Conservation (phyloP, 1,140 invertebrate species). For the Trachelipus rathkii region DNA sequence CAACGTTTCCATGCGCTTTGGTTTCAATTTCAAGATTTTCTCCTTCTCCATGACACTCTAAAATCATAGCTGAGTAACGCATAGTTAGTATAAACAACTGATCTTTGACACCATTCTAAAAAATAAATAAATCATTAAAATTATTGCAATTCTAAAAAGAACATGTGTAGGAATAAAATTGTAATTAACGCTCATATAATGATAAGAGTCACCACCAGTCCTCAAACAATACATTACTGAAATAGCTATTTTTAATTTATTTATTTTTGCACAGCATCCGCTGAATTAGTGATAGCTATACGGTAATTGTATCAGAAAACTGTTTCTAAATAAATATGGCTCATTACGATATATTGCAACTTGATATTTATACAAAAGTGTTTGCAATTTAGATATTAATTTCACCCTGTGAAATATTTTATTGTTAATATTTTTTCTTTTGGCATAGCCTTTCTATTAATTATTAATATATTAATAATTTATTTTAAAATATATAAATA, state of each 20-base stretch:
- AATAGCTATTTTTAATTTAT: background rate
- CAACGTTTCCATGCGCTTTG: slow-evolving; percentile 92
- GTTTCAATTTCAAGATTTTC: slow-evolving; percentile 87
- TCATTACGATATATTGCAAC: background rate
- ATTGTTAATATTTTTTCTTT: background rate
- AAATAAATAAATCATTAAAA: background rate
- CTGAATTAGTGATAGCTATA: no score
- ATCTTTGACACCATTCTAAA: slow-evolving; percentile 62
- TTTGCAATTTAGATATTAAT: background rate
- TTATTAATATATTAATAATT: background rate
- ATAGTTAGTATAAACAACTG: slow-evolving; percentile 88
- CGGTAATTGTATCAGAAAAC: no score
- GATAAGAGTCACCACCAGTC: background rate
- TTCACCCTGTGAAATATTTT: no score
- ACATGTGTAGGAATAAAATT: background rate
- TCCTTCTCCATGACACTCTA: slow-evolving; percentile 76
- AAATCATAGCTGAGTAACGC: slow-evolving; percentile 93
- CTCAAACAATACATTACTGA: background rate
- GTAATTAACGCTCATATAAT: background rate
- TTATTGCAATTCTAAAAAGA: background rate
- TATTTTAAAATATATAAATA: background rate
- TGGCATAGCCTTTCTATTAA: background rate
- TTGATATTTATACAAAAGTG: background rate
- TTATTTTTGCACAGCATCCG: background rate
- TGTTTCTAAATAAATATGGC: no score